Conservation (phyloP, 2,888 invertebrate species). For the Agrochola macilenta region DNA sequence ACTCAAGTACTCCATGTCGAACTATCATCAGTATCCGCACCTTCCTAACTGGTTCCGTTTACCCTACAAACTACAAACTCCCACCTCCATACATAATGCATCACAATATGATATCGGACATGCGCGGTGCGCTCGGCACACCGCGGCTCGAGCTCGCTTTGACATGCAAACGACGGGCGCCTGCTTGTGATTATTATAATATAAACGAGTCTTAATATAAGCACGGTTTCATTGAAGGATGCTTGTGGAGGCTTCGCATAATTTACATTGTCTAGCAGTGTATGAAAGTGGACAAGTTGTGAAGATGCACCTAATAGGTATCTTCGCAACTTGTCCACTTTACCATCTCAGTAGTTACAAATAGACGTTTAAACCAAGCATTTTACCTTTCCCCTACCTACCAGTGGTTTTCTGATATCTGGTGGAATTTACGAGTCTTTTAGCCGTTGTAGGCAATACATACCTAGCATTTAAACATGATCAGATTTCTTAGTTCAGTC, state of each 20-base stretch:
- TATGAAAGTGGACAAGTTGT: background rate
- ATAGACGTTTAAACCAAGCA: background rate
- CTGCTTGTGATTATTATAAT: constrained; percentile 57
- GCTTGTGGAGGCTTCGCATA: constrained; percentile 27
- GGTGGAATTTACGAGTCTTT: background rate
- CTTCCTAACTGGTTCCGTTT: constrained; percentile 21
- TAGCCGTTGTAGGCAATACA: background rate
- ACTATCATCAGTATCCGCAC: background rate
- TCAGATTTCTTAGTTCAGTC: background rate
- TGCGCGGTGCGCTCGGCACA: background rate
- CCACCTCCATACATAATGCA: constrained; percentile 49
- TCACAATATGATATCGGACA: constrained; percentile 43
- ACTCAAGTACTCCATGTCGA: background rate
- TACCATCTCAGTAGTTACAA: background rate
- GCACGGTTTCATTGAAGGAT: constrained; percentile 40
- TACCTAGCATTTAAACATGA: background rate
- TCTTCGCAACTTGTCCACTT: too few species aligned
- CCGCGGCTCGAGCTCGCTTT: constrained; percentile 33
- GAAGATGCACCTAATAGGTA: background rate
- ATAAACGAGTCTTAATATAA: constrained; percentile 51
- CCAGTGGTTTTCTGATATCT: background rate
- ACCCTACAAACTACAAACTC: constrained; percentile 1
- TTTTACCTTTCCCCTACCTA: background rate
- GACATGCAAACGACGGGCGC: constrained; percentile 54
- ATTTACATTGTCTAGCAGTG: constrained; percentile 8